Percentiles rank a stretch among this genome's conserved stretches.
These are phyloP conservation scores for Daubentonia madagascariensis DNA, from an alignment of 2,113 vertebrate species.

Conservation along the genomic window DNA sequence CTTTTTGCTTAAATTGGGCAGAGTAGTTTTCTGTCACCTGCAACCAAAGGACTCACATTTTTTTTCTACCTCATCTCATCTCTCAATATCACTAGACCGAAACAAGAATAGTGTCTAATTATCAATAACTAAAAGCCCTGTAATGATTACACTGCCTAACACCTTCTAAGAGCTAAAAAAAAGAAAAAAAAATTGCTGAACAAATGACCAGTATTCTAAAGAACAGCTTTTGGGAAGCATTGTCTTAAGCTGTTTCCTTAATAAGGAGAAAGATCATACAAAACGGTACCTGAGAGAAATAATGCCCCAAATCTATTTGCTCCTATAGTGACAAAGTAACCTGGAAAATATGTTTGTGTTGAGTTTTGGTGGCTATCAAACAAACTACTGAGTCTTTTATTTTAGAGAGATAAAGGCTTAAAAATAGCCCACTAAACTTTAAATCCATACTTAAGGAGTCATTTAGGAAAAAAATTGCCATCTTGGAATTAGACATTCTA, in stretches of 20 bases:
- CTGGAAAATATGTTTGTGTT: background rate
- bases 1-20: background rate
- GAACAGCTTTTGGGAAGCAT: background rate
- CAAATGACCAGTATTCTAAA: background rate
- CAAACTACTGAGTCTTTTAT: background rate
- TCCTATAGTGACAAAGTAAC: background rate
- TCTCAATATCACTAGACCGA: background rate
- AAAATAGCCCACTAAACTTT: background rate
- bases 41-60: background rate
- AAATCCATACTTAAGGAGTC: background rate
- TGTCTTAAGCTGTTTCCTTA: background rate
- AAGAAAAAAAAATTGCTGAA: background rate
- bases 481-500: background rate
- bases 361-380: background rate
- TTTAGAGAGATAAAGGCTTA: background rate
- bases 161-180: background rate
- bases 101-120: background rate
- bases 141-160: background rate
- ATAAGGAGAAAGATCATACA: background rate
- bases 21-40: background rate
- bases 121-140: background rate
- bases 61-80: background rate
- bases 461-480: background rate
- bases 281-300: background rate
- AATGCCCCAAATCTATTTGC: background rate